phyloP scores from a whole-genome alignment of 2,888 invertebrate species.

The Listrodromus nycthemerus region DNA sequence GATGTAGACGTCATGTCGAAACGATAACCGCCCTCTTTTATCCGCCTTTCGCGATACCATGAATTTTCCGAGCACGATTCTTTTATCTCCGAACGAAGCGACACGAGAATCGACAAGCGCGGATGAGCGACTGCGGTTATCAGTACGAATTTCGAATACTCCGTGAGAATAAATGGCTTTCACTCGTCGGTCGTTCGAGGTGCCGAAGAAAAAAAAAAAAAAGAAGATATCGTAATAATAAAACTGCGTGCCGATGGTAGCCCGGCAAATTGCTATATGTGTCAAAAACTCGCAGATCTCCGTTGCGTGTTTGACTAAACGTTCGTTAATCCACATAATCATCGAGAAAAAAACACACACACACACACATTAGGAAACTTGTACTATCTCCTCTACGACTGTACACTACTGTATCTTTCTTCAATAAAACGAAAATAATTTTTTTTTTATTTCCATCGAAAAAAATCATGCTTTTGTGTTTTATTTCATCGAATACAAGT shows the following conservation, averaged over 20 bases:
- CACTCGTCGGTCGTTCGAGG: constrained; percentile 27
- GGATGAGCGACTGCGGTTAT: not conserved
- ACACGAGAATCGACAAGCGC: not conserved
- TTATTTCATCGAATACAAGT: too few relatives aligned
- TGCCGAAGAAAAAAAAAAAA: not conserved
- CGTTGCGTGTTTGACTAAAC: constrained; percentile 48
- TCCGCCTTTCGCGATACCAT: not conserved
- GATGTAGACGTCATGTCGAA: not conserved
- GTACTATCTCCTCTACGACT: constrained; percentile 69
- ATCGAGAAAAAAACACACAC: constrained; percentile 52
- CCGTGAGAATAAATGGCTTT: not conserved
- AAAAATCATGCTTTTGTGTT: constrained; percentile 4
- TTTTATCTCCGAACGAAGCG: not conserved
- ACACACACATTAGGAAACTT: constrained; percentile 60
- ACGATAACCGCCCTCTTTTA: constrained; percentile 3
- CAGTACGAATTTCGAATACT: constrained; percentile 2
- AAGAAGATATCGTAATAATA: constrained; percentile 29
- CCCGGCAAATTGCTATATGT: constrained; percentile 41
- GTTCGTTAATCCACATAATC: constrained; percentile 59
- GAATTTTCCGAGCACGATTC: not conserved
- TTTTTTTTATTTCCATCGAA: constrained; percentile 78
- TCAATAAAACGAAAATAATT: constrained; percentile 81
- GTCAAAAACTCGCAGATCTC: constrained; percentile 47
- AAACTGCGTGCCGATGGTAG: constrained; percentile 29
- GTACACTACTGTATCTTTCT: constrained; percentile 81